A percentile compares a stretch with the other conserved stretches of the same genome.
Conservation (phyloP, 2,113 vertebrate genomes). For the Bathybates hornii region DNA sequence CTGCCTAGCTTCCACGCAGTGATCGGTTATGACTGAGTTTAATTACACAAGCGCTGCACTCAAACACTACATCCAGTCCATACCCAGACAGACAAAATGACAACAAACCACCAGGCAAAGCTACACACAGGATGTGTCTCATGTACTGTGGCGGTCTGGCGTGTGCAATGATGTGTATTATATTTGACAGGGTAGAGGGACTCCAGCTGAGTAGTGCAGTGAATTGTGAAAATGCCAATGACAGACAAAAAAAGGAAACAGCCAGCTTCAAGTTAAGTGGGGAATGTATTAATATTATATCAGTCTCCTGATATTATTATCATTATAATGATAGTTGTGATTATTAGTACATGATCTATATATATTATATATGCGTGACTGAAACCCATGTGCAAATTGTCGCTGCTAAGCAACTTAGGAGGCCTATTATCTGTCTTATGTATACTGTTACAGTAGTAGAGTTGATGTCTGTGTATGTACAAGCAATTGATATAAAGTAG, state of each 20-base stretch:
- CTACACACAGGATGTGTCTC: not conserved
- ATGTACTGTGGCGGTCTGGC: not conserved
- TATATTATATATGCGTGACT: not conserved
- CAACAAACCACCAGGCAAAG: not conserved
- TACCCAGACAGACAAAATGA: not conserved
- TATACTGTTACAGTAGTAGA: not conserved
- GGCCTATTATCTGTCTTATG: not conserved
- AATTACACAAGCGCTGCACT: not conserved
- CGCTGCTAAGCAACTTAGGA: not conserved
- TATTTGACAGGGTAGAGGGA: not conserved
- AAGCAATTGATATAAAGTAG: not conserved
- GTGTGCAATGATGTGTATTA: not conserved
- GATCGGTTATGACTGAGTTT: not conserved
- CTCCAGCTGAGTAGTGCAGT: not conserved
- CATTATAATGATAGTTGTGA: not conserved
- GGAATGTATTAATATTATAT: not conserved
- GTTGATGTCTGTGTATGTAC: not conserved
- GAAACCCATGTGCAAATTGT: not conserved
- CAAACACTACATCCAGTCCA: not conserved
- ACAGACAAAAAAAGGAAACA: not conserved
- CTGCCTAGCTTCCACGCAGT: not conserved
- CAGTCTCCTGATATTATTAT: not conserved
- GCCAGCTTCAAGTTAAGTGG: not conserved
- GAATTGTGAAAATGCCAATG: not conserved
- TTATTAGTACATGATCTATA: not conserved